A percentile compares a stretch with the other conserved stretches of the same genome.
phyloP scores from a whole-genome alignment of 2,888 invertebrate genomes.

The Synergus umbraculus region DNA sequence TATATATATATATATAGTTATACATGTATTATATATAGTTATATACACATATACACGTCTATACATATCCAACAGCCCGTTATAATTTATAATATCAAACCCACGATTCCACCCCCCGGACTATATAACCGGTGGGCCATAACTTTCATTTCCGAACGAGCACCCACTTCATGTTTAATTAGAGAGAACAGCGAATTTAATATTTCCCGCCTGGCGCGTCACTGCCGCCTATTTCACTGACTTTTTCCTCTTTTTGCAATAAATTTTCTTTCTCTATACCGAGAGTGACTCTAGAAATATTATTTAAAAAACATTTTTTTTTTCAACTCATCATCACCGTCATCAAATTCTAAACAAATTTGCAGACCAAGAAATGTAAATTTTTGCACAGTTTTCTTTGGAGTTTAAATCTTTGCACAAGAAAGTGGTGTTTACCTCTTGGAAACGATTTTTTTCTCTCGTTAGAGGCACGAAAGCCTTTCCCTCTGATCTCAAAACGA shows the following conservation, averaged over 20 bases:
- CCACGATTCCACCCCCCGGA: conserved; percentile 26
- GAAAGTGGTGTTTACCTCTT: conserved; percentile 27
- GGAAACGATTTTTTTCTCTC: conserved; percentile 40
- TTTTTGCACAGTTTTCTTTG: background rate
- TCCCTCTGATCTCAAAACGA: conserved; percentile 36
- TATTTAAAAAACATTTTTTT: background rate
- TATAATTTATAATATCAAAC: conserved; percentile 35
- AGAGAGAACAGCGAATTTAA: conserved; percentile 36
- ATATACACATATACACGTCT: background rate
- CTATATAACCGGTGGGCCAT: conserved; percentile 23
- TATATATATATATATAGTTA: too few species aligned
- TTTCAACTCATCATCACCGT: background rate
- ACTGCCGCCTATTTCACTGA: background rate
- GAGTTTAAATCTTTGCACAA: conserved; percentile 32
- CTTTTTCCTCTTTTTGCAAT: background rate
- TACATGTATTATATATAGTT: too few species aligned
- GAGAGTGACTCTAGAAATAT: background rate
- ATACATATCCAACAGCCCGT: background rate
- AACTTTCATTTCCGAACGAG: conserved; percentile 41
- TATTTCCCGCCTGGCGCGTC: conserved; percentile 31
- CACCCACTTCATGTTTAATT: conserved; percentile 37
- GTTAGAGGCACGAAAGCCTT: conserved; percentile 25
- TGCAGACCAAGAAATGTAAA: background rate
- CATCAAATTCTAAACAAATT: background rate
- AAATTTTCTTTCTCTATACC: background rate